Evolutionary conservation across 2,797 vertebrate species (phyloP).

Genomic region (Coendou prehensilis): DNA sequence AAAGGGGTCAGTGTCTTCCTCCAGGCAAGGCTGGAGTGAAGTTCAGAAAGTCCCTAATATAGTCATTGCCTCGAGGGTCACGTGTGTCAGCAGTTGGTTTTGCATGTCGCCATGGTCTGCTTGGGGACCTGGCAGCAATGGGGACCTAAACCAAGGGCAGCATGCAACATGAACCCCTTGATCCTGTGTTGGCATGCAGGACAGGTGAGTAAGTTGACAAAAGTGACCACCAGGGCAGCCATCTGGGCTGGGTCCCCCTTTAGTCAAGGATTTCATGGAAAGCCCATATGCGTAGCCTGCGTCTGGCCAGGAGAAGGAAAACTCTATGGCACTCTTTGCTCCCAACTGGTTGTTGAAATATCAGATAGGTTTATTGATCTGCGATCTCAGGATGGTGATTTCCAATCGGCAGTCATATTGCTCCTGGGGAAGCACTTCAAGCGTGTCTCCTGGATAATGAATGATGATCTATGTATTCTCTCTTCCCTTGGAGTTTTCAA

Average conservation of each 20-base stretch:
- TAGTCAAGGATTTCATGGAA: neutral
- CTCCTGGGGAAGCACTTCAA: neutral
- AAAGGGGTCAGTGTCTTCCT: neutral
- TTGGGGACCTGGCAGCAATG: neutral
- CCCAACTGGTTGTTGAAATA: neutral
- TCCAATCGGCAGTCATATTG: neutral
- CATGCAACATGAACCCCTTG: too few species aligned
- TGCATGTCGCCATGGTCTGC: neutral
- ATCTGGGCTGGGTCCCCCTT: rapidly evolving
- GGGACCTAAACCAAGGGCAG: neutral
- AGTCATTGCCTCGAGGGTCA: rapidly evolving
- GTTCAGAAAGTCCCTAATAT: rapidly evolving
- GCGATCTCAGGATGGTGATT: neutral
- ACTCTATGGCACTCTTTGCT: neutral
- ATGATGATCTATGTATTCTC: too few species aligned
- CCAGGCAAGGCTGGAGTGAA: neutral
- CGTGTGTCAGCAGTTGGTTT: rapidly evolving
- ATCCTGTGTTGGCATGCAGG: neutral
- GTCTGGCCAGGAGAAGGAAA: neutral
- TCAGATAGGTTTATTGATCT: neutral
- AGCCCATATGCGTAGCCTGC: rapidly evolving
- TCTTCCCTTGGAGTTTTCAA: neutral
- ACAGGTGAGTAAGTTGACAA: neutral
- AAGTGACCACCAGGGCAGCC: neutral
- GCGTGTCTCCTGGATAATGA: neutral